phyloP scores from a whole-genome alignment of 2,888 invertebrate species.

The Sisyra nigra region DNA sequence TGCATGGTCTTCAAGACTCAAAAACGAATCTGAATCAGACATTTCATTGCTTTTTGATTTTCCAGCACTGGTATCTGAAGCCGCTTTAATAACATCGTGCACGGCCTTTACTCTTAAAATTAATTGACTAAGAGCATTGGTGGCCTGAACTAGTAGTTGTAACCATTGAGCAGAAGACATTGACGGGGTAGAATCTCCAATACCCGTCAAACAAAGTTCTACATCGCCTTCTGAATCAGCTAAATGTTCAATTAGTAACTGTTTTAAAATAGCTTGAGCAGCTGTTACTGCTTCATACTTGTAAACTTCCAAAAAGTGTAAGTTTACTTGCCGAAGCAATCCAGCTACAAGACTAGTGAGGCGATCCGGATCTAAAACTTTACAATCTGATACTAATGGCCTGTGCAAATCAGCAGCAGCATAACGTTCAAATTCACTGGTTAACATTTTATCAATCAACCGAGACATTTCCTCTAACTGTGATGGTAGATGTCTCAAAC shows the following conservation, averaged over 20 bases:
- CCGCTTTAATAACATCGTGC: slow-evolving; percentile 60
- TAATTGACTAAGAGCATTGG: slow-evolving; percentile 33
- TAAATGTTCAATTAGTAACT: slow-evolving; percentile 65
- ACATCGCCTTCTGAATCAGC: slow-evolving; percentile 38
- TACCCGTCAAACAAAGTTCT: slow-evolving; percentile 36
- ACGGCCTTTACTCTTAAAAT: slow-evolving; percentile 59
- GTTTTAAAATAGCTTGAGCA: slow-evolving; percentile 76
- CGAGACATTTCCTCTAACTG: slow-evolving; percentile 92
- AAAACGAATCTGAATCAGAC: slow-evolving; percentile 49
- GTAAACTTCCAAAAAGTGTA: slow-evolving; percentile 74
- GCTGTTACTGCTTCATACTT: slow-evolving; percentile 82
- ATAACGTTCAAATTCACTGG: slow-evolving; percentile 85
- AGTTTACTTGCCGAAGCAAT: slow-evolving; percentile 70
- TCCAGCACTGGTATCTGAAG: slow-evolving; percentile 49
- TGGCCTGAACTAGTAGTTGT: slow-evolving; percentile 22
- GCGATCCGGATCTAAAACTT: slow-evolving; percentile 68
- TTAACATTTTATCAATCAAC: slow-evolving; percentile 92
- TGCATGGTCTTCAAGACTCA: slow-evolving; percentile 50
- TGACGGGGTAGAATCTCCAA: slow-evolving; percentile 24
- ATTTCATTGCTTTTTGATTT: slow-evolving; percentile 23
- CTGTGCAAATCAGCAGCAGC: slow-evolving; percentile 83
- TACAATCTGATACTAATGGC: slow-evolving; percentile 42
- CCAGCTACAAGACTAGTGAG: slow-evolving; percentile 80
- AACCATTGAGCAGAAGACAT: slow-evolving; percentile 26
- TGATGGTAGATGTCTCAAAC: slow-evolving; percentile 89